These are phyloP conservation scores for Podarcis cretensis DNA, from an alignment of 2,113 vertebrate species.

Conservation along the genomic window DNA sequence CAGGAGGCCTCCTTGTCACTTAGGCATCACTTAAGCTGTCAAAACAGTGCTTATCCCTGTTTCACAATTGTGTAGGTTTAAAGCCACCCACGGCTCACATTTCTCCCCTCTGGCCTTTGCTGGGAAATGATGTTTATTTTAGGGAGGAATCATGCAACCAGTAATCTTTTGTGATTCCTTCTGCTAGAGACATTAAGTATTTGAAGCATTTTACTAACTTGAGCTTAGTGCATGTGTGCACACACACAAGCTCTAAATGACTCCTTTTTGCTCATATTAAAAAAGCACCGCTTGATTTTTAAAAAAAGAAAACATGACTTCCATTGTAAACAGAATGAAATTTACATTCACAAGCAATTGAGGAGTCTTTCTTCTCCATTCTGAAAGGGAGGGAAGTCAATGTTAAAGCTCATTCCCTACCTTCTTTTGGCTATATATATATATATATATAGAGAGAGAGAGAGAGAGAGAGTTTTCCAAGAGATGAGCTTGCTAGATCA, in stretches of 20 bases:
- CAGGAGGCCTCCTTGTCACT: not conserved
- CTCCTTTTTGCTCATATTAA: not conserved
- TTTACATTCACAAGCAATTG: not conserved
- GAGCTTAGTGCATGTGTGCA: not conserved
- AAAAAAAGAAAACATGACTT: not conserved
- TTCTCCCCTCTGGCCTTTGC: not conserved
- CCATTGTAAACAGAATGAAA: not conserved
- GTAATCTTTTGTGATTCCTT: not conserved
- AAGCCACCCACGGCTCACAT: not conserved
- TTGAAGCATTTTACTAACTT: not conserved
- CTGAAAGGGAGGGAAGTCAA: not conserved
- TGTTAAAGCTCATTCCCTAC: not conserved
- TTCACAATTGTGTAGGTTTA: not conserved
- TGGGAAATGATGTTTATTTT: not conserved
- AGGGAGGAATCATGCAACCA: not conserved
- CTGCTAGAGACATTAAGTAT: too few species aligned
- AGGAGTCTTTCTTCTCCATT: not conserved
- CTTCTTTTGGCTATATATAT: not conserved
- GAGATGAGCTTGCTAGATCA: not conserved
- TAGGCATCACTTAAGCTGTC: constrained; percentile 8
- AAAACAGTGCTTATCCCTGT: not conserved
- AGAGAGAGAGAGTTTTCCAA: too few species aligned
- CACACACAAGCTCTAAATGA: not conserved
- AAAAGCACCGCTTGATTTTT: not conserved
- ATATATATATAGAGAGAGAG: too few species aligned